Conservation (phyloP, 1,140 invertebrate genomes). For the Varroa destructor region DNA sequence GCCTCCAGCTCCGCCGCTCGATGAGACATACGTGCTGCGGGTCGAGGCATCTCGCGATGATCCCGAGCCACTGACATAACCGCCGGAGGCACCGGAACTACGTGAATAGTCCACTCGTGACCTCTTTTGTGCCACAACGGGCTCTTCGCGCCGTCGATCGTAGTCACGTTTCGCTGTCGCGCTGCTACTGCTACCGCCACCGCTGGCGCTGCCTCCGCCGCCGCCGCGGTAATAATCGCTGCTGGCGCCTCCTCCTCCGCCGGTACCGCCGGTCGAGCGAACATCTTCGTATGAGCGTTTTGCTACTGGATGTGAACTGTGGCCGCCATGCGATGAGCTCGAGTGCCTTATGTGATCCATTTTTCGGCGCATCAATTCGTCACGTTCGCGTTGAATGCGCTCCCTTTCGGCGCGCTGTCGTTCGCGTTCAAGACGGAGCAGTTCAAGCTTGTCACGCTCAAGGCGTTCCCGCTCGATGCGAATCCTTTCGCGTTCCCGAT, state of each 20-base stretch:
- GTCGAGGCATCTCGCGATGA: constrained; percentile 19
- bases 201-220: neutral
- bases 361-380: constrained; percentile 13
- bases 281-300: constrained; percentile 12
- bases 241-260: neutral
- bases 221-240: constrained; percentile 15
- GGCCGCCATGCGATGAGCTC: no score
- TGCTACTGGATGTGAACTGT: no score
- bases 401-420: neutral
- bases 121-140: neutral
- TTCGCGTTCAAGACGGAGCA: constrained; percentile 9
- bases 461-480: constrained; percentile 19
- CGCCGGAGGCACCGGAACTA: neutral
- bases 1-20: neutral
- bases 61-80: neutral
- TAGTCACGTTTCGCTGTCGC: constrained; percentile 1
- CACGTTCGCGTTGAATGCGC: neutral
- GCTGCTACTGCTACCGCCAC: no score
- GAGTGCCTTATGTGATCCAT: neutral
- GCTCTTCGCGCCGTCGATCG: constrained; percentile 11
- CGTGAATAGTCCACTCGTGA: constrained; percentile 16
- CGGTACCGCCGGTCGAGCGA: neutral
- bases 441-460: constrained; percentile 8
- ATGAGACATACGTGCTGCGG: constrained; percentile 9
- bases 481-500: constrained; percentile 3